These are phyloP conservation scores for Hypanus sabinus DNA, from an alignment of 2,113 vertebrate species.

Conservation along the genomic window DNA sequence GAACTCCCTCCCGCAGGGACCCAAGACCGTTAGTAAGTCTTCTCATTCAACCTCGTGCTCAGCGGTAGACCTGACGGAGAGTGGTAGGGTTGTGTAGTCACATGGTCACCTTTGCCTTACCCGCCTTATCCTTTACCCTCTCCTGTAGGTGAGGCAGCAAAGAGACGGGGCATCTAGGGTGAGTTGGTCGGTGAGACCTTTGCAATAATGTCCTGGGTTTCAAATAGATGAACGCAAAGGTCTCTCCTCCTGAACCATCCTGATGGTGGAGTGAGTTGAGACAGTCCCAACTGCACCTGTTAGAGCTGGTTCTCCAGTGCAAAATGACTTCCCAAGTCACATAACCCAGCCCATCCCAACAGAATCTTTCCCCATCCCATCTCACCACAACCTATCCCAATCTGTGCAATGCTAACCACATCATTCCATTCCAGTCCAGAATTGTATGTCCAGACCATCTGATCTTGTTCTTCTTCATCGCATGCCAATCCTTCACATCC, in stretches of 20 bases:
- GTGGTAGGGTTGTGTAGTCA: neutral
- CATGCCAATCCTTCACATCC: too few relatives aligned
- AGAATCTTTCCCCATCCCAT: neutral
- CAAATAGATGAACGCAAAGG: neutral
- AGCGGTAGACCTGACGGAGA: neutral
- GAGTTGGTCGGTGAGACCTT: neutral
- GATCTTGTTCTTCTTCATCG: too few relatives aligned
- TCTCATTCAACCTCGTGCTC: slow-evolving; percentile 18
- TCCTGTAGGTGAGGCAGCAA: too few relatives aligned
- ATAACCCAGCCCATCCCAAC: too few relatives aligned
- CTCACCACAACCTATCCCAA: too few relatives aligned
- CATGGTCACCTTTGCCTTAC: neutral
- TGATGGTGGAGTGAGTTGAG: neutral
- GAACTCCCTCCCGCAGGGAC: slow-evolving; percentile 87
- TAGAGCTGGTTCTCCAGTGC: neutral
- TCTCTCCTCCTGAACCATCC: neutral
- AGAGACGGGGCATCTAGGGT: neutral
- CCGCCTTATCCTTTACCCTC: too few relatives aligned
- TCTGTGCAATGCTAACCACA: too few relatives aligned
- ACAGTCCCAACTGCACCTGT: too few relatives aligned
- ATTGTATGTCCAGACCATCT: too few relatives aligned
- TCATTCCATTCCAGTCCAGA: too few relatives aligned
- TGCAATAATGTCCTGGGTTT: too few relatives aligned
- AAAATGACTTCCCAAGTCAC: neutral
- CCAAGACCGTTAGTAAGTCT: slow-evolving; percentile 93